Evolutionary conservation across 1,140 invertebrate species (phyloP), one percentile per base, ranked within the genome.

Genomic region (Panagrolaimus sp.): DNA sequence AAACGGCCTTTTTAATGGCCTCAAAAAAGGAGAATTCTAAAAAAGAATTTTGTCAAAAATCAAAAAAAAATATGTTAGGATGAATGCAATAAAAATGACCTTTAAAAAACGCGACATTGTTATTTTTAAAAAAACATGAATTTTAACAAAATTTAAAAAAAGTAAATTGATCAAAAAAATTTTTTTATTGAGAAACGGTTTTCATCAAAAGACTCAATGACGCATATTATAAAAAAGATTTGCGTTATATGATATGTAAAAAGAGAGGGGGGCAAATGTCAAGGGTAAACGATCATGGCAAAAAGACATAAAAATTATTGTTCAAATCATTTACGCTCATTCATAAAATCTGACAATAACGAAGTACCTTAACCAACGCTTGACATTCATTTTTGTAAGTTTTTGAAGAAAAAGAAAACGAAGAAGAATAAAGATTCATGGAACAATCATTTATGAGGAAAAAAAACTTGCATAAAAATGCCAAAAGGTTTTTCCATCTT

Each of bases 141-240:
- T 58, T 58, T 21, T 21, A 28, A 28, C 52, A 58, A 21, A 28
- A 12, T 12, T 26, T n/a, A 24, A 52, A n/a, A 14, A 58, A 58
- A 58, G 28, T 26, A 21, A 58, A 52, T 28, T 12, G 52, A 12
- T 58, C 17, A 12, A 26, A 12, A 21, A 21, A 26, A 58, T n/a
- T 58, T 26, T 58, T 2, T 28, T 21, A 58, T 1, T 52, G 17
- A 26, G 8, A 24, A 58, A 58, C 15, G 52, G 52, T 58, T 58
- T 58, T 58, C 15, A 58, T 58, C 52, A 58, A 38, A 38, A 38
- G 52, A 58, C 21, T 58, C 52, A 58, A 58, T 58, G 52, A 28
- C 17, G 52, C 52, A 58, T 58, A n/a, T 5, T 21, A 52, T 38
- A 38, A 4, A 4, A 38, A 38, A 38, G 32, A 38, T 38, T 38